These are phyloP conservation scores for Priocnemis perturbator DNA, from an alignment of 2,888 invertebrate species.

Conservation along the genomic window DNA sequence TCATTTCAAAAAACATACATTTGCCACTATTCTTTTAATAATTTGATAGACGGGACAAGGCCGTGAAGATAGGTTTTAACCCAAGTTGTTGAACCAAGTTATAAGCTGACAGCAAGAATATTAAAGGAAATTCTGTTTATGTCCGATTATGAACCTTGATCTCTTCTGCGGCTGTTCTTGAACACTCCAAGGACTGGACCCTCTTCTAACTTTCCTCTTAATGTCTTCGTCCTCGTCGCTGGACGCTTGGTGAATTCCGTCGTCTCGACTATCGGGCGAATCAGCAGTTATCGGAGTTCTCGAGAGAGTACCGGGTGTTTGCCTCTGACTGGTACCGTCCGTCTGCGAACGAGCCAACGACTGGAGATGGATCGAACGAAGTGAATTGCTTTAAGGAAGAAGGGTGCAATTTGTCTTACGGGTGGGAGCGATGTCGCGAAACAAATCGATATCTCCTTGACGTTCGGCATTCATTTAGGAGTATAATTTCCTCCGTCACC, in stretches of 20 bases:
- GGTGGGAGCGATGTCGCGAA: constrained; percentile 3
- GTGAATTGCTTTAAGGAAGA: not conserved
- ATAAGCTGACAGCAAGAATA: not conserved
- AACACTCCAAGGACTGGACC: constrained; percentile 57
- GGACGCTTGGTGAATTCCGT: constrained; percentile 60
- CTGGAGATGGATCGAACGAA: constrained; percentile 13
- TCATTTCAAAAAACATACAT: constrained; percentile 6
- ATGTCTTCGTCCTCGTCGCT: constrained; percentile 64
- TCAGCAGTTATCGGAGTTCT: constrained; percentile 64
- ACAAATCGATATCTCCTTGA: constrained; percentile 56
- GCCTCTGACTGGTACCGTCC: constrained; percentile 66
- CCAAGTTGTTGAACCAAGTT: no score
- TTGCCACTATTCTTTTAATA: not conserved
- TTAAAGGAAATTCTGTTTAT: not conserved
- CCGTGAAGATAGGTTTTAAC: no score
- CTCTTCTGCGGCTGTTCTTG: constrained; percentile 58
- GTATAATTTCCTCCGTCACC: no score
- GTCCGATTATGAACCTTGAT: constrained; percentile 52
- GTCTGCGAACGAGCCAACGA: constrained; percentile 54
- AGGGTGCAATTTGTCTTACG: not conserved
- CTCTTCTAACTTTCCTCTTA: constrained; percentile 37
- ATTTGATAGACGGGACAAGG: no score
- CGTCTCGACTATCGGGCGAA: constrained; percentile 62
- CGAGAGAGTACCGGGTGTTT: constrained; percentile 63
- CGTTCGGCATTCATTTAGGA: constrained; percentile 9